These are phyloP conservation scores for Falco columbarius DNA, from an alignment of 2,797 vertebrate genomes.

Conservation along the genomic window DNA sequence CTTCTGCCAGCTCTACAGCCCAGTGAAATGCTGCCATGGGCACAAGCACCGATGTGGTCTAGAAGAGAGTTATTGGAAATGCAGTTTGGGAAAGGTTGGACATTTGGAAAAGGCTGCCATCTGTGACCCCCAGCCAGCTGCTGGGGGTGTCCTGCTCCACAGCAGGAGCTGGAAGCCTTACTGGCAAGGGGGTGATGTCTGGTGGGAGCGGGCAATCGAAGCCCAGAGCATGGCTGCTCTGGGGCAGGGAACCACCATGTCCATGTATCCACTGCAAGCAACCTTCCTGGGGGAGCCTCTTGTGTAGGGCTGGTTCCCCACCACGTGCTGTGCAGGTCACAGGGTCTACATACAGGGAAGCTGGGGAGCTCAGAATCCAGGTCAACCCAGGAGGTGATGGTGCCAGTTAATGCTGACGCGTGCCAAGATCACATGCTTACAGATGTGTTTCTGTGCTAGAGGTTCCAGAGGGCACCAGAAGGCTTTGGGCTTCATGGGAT, in stretches of 20 bases:
- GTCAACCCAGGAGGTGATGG: not conserved
- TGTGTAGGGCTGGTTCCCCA: no score
- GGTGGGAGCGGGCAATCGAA: not conserved
- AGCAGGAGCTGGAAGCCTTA: not conserved
- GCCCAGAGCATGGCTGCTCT: not conserved
- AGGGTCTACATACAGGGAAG: not conserved
- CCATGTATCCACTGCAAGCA: not conserved
- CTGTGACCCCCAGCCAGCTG: not conserved
- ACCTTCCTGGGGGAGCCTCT: not conserved
- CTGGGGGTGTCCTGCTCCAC: not conserved
- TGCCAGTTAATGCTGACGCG: not conserved
- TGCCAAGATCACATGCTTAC: not conserved
- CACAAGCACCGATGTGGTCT: fast-evolving
- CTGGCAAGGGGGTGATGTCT: not conserved
- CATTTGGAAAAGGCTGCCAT: not conserved
- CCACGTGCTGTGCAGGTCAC: not conserved
- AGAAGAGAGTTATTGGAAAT: not conserved
- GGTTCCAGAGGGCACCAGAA: not conserved
- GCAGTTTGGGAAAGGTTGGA: not conserved
- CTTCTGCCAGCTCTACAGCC: not conserved
- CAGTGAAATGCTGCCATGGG: not conserved
- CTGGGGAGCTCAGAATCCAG: not conserved
- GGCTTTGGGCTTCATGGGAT: not conserved
- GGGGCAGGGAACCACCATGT: not conserved
- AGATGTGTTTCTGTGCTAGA: not conserved